Conservation (phyloP, 1,140 invertebrate genomes). For the Brachionus angularis region DNA sequence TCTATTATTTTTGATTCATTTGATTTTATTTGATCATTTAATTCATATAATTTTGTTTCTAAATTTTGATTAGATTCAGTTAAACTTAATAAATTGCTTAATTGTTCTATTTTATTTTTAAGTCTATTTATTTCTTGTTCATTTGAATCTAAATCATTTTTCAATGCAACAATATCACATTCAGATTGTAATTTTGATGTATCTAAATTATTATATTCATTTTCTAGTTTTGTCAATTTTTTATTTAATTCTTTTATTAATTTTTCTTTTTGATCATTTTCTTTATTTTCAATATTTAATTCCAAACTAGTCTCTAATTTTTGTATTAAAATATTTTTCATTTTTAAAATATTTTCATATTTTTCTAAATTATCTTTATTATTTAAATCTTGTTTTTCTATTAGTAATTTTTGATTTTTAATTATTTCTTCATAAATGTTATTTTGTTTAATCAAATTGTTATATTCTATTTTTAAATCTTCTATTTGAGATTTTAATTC, state of each 20-base stretch:
- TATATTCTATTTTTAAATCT: too few relatives aligned
- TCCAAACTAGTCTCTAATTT: too few relatives aligned
- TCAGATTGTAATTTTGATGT: slow-evolving; percentile 29
- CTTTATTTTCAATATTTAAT: not conserved
- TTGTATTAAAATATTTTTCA: too few relatives aligned
- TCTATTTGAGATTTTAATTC: too few relatives aligned
- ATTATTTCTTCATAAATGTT: too few relatives aligned
- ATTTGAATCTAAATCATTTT: slow-evolving; percentile 19
- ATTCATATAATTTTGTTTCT: not conserved
- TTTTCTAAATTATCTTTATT: too few relatives aligned
- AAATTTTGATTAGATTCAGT: not conserved
- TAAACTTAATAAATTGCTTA: not conserved
- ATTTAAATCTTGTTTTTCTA: not conserved
- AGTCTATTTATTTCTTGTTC: not conserved
- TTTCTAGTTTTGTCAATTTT: not conserved
- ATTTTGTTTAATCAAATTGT: too few relatives aligned
- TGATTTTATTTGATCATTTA: not conserved
- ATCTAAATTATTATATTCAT: slow-evolving; percentile 7
- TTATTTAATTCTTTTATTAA: not conserved
- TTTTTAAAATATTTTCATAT: too few relatives aligned
- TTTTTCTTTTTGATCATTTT: not conserved
- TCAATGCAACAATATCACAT: slow-evolving; percentile 18
- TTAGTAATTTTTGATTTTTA: not conserved
- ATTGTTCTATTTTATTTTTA: not conserved
- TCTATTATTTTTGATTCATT: not conserved